A percentile compares a stretch with the other conserved stretches of the same genome.
Evolutionary conservation across 2,797 vertebrate species (phyloP).

Genomic region (Sebastes oblongus): DNA sequence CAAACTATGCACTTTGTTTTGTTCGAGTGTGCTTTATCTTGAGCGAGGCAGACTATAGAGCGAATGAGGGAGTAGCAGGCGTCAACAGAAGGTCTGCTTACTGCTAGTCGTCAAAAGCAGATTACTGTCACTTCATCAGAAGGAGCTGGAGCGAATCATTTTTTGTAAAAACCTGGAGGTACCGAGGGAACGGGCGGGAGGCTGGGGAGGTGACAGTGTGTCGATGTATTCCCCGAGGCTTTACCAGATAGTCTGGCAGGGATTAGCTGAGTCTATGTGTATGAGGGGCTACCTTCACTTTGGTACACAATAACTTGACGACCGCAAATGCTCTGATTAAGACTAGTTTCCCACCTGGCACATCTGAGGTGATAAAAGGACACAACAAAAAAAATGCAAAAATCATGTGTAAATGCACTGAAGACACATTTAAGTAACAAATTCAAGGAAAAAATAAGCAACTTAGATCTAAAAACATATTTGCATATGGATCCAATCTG

Average conservation of each 20-base stretch:
- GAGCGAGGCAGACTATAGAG: conserved; percentile 18
- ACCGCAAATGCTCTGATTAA: conserved; percentile 24
- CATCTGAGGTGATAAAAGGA: neutral
- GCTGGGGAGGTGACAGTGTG: conserved; percentile 55
- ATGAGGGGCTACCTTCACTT: conserved; percentile 32
- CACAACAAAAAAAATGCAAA: neutral
- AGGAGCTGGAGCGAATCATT: conserved; percentile 63
- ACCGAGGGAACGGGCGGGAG: conserved; percentile 44
- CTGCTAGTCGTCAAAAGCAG: conserved; percentile 58
- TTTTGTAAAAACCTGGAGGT: conserved; percentile 56
- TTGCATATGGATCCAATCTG: neutral
- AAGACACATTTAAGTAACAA: neutral
- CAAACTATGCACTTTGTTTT: conserved; percentile 33
- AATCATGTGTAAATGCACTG: neutral
- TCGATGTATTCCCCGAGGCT: conserved; percentile 55
- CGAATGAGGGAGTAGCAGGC: conserved; percentile 36
- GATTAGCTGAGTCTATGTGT: conserved; percentile 47
- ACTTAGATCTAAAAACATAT: neutral
- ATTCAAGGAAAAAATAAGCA: neutral
- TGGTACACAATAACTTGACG: conserved; percentile 23
- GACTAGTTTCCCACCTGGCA: conserved; percentile 1
- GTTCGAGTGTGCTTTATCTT: conserved; percentile 50
- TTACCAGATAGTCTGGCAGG: conserved; percentile 52
- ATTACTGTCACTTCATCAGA: conserved; percentile 73
- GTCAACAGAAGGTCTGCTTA: conserved; percentile 45